Conservation (phyloP, 2,888 invertebrate genomes). For the Synergus japonicus region DNA sequence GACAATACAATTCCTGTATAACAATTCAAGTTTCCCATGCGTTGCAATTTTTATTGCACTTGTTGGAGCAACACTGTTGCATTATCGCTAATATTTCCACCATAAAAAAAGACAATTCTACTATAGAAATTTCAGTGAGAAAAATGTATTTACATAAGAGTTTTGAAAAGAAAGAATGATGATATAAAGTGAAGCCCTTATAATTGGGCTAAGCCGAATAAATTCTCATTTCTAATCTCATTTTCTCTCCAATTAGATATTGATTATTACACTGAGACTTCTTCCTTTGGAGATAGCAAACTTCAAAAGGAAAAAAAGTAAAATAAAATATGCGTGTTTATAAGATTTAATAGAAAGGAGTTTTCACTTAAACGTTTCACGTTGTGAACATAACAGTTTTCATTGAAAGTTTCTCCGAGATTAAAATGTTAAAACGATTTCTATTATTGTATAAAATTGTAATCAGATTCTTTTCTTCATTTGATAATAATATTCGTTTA, state of each 20-base stretch:
- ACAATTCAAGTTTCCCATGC: slow-evolving; percentile 14
- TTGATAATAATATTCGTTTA: slow-evolving; percentile 46
- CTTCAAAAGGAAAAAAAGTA: background rate
- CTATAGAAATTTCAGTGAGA: background rate
- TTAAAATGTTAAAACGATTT: background rate
- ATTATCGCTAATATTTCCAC: background rate
- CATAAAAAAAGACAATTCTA: slow-evolving; percentile 28
- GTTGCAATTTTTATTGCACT: background rate
- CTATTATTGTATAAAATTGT: background rate
- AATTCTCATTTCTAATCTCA: slow-evolving; percentile 3
- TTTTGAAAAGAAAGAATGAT: background rate
- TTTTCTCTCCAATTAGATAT: background rate
- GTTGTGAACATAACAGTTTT: background rate
- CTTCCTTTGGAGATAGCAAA: background rate
- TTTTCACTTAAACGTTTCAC: slow-evolving; percentile 13
- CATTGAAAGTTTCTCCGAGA: background rate
- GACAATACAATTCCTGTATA: slow-evolving; percentile 12
- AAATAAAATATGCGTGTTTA: background rate
- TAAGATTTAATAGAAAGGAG: background rate
- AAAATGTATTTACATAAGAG: slow-evolving; percentile 29
- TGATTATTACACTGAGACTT: no score
- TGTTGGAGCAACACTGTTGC: background rate
- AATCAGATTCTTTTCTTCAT: background rate
- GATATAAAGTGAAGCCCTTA: slow-evolving; percentile 15
- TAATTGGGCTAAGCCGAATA: slow-evolving; percentile 5